These are phyloP conservation scores for Erannis defoliaria DNA, from an alignment of 2,888 invertebrate species.

Conservation along the genomic window DNA sequence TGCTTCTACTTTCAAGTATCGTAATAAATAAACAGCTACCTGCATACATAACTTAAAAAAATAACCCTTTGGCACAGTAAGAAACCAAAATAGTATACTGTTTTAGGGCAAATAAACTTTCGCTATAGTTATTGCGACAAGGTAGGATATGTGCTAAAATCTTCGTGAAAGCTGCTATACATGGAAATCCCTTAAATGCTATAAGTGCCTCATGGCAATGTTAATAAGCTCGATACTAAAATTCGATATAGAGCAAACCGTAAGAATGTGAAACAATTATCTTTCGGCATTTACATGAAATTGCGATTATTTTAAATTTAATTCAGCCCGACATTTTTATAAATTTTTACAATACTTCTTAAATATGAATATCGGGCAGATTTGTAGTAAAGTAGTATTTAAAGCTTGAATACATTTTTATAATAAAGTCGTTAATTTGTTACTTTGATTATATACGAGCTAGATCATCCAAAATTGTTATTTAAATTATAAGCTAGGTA, in stretches of 20 bases:
- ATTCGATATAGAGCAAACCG: conserved; percentile 9
- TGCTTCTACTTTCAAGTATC: conserved; percentile 5
- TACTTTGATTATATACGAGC: too few relatives aligned
- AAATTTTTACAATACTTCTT: background rate
- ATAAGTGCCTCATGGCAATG: conserved; percentile 20
- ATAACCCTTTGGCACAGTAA: conserved; percentile 1
- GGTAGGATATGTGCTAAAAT: background rate
- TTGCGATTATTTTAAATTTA: background rate
- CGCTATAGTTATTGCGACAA: conserved; percentile 9
- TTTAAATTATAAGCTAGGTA: background rate
- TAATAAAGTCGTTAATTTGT: background rate
- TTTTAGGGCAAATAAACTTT: background rate
- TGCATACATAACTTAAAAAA: conserved; percentile 10
- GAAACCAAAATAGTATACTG: background rate
- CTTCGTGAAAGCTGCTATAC: background rate
- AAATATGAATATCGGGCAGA: background rate
- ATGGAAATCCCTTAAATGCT: conserved; percentile 14
- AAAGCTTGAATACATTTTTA: background rate
- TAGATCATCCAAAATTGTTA: too few relatives aligned
- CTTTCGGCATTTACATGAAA: conserved; percentile 4
- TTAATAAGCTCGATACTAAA: conserved; percentile 20
- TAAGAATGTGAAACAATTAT: conserved; percentile 4
- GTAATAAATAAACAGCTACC: conserved; percentile 2
- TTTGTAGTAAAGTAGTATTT: background rate
- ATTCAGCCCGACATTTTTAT: background rate